These are phyloP conservation scores for Epinotia demarniana DNA, from an alignment of 2,888 invertebrate genomes.

Conservation along the genomic window DNA sequence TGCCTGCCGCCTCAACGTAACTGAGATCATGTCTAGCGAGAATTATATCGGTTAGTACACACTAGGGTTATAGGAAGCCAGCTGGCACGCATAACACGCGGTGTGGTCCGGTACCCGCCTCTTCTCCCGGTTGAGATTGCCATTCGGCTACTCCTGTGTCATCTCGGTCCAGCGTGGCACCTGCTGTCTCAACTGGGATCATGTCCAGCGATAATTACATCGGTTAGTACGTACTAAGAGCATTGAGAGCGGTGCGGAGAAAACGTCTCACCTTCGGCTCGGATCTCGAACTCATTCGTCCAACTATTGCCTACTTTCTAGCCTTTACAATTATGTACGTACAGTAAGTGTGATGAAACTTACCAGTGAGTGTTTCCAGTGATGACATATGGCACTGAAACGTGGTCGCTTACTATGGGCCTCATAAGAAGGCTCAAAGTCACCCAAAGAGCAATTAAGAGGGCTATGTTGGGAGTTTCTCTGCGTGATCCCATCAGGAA, in stretches of 20 bases:
- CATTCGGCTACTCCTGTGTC: slow-evolving; percentile 90
- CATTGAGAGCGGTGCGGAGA: slow-evolving; percentile 86
- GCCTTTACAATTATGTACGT: too few relatives aligned
- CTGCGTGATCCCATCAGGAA: too few relatives aligned
- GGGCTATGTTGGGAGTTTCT: too few relatives aligned
- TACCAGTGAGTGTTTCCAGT: too few relatives aligned
- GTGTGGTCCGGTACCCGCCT: slow-evolving; percentile 87
- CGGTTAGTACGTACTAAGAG: slow-evolving; percentile 83
- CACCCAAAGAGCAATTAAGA: too few relatives aligned
- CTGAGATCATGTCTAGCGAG: slow-evolving; percentile 91
- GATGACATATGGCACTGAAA: too few relatives aligned
- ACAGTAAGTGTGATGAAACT: too few relatives aligned
- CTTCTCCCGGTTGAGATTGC: slow-evolving; percentile 92
- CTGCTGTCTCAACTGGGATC: slow-evolving; percentile 94
- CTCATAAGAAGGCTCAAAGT: too few relatives aligned
- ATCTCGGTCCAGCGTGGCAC: slow-evolving; percentile 94
- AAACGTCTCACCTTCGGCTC: slow-evolving; percentile 26
- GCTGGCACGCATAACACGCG: slow-evolving; percentile 77
- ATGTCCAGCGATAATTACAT: slow-evolving; percentile 92
- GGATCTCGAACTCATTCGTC: too few relatives aligned
- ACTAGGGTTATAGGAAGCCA: too few relatives aligned
- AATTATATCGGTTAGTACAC: slow-evolving; percentile 91
- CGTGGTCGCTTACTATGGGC: too few relatives aligned
- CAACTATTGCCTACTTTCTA: too few relatives aligned
- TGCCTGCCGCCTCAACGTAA: slow-evolving; percentile 94